Base-by-base conservation (phyloP, 1,140 invertebrate species). In the Lasioglossum albipes region DNA sequence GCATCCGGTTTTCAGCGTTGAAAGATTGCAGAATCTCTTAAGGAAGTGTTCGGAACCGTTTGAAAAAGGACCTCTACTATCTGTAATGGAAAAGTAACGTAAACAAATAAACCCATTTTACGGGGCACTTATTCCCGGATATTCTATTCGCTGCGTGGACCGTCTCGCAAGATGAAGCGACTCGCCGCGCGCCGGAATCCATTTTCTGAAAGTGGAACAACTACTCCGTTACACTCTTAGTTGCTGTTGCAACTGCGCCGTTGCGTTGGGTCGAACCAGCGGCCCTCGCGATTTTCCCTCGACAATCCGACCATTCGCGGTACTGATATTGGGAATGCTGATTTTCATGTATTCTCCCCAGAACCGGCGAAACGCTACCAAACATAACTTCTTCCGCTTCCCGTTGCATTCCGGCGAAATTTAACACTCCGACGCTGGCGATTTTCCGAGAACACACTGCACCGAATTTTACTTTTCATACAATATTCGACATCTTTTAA, bases 311-410 rank as follows among this genome's bases (percentile, higher is more conserved):
- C n/a, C 16, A 2, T 62, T 49, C 18, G 7, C 12, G 42, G 5
- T 12, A 27, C 5, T 49, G 66, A 67, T 67, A 67, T 41, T 41
- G n/a, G n/a, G 7, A 22, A n/a, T 36, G 12, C 61, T 54, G 42
- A 75, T 75, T 75, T 65, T 65, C 72, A 62, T 75, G 52, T 67
- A 75, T 75, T 67, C 66, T 42, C 36, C 27, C n/a, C 10, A 45
- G 42, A 36, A 10, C 54, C 18, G 7, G 45, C 16, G 13, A 0
- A 49, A 41, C 10, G 9, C 6, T 54, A 31, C 20, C 42, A 49
- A 70, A 36, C 42, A 16, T 27, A 41, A 71, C 5, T 22, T 49
- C 27, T 22, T 54, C 2, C 12, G 1, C 2, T 2, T 57, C n/a
- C 10, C 31, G 70, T 73, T 65, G 45, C 45, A 16, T 54, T 54